Base-by-base conservation (phyloP, 2,888 invertebrate genomes). In the Lacanobia oleracea region DNA sequence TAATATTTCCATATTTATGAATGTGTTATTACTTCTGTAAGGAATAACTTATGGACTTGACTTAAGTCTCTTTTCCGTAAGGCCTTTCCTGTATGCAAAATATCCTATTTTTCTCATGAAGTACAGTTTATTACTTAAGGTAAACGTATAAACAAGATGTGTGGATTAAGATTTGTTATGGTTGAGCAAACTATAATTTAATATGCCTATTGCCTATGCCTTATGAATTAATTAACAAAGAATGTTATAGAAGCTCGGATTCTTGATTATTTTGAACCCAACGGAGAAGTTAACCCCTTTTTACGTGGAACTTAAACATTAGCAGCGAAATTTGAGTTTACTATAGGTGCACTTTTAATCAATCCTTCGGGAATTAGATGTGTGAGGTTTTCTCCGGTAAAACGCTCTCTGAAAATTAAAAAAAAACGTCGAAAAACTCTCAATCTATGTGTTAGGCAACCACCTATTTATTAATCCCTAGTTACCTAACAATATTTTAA, bases 1-100 rank as follows among this genome's bases (percentile, higher is more conserved):
- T 54, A 50, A 16, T 77, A 63, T 80, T 75, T 67, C 51, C 67
- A 77, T 77, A 80, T 80, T 80, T 80, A 80, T 75, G 67, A 80
- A 79, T 51, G 23, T 74, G 45, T 63, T 75, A 50, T 54, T 67
- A 67, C 54, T 59, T 77, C 37, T 54, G 18, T 9, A 7, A 16
- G 16, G 18, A 67, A 21, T 60, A 73, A 45, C 54, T 27, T 43
- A 64, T 27, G 12, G 57, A 50, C 51, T 50, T 62, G 54, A 50
- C 16, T 50, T 50, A 21, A 23, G 45, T 8, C 23, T 53, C 33
- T 60, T 63, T 77, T 67, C 27, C 62, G 60, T 72, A 40, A 53
- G 59, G 53, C 43, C 60, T 14, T 67, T 57, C 27, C 23, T 62
- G 57, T 63, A 54, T 75, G 59, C n/a, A 50, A 63, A 63, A 60